phyloP scores from a whole-genome alignment of 2,113 vertebrate genomes.

The Gallinago jamesoni region DNA sequence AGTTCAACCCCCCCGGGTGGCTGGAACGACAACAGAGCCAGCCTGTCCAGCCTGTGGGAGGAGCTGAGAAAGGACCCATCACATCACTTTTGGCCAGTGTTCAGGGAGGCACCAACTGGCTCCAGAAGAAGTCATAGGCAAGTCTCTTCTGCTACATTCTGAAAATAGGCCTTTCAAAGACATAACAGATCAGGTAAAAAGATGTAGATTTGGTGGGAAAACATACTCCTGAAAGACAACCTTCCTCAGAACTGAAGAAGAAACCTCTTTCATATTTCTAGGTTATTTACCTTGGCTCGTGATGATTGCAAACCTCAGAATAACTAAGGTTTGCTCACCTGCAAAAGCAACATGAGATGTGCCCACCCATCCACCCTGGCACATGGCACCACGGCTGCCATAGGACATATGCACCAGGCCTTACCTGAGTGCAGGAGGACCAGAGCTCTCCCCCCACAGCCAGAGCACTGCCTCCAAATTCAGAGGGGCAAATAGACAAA shows the following conservation, averaged over 20 bases:
- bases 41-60: background rate
- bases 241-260: conserved; percentile 31
- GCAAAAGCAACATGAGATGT: background rate
- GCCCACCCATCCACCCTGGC: background rate
- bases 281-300: background rate
- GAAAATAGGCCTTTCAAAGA: background rate
- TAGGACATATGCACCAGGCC: background rate
- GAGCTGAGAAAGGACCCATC: background rate
- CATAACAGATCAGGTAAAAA: background rate
- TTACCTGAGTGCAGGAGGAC: background rate
- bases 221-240: background rate
- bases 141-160: background rate
- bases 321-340: background rate
- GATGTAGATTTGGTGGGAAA: background rate
- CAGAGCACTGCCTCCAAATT: background rate
- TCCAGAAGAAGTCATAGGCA: background rate
- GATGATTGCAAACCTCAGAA: background rate
- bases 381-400: accelerated
- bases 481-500: background rate
- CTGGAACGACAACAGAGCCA: background rate
- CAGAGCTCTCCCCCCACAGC: background rate
- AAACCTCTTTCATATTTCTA: background rate
- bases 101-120: background rate
- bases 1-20: background rate
- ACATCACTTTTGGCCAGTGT: background rate